Base-by-base conservation (phyloP, 1,140 invertebrate species). In the Acyrthosiphon pisum region DNA sequence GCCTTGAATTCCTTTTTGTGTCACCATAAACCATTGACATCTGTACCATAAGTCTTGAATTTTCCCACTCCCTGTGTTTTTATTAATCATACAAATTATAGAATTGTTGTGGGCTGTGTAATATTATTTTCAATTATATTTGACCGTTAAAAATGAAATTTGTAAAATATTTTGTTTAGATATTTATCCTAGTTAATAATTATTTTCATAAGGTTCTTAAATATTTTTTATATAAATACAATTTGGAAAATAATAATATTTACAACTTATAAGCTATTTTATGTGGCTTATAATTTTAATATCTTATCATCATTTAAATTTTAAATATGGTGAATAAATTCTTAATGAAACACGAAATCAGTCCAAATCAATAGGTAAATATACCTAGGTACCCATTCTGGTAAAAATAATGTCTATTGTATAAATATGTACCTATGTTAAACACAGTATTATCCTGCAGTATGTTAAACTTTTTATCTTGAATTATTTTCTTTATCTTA, bases 11-110 rank as follows among this genome's bases (percentile, higher is more conserved):
- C 96, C 96, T 94, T 96, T 96, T 93, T 96, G 96, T 22, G 96
- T 95, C 23, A 96, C 95, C 94, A 96, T 96, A 94, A 95, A 96
- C 96, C 96, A 96, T 84, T 96, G 95, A 90, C 96, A 96, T 87
- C 96, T 94, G 94, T 96, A 96, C 88, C 95, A 95, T 1, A 96
- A 94, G 94, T 96, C 96, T 94, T 96, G 96, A 84, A 96, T 95
- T 94, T 95, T 95, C 68, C 95, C 95, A 94, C 96, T 96, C 7
- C 96, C 96, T 94, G 56, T 23, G 9, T 37, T 26, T 68, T 91
- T 60, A 30, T 68, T 81, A 68, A 93, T 0, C 41, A 87, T 60
- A 41, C 22, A 84, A 20, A 91, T 11, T 48, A 48, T 50, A 46
- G 22, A 7, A 2, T 35, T 50, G 20, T 46, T 50, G 2, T 20